phyloP scores from a whole-genome alignment of 2,113 vertebrate species.

The Telmatochromis brachygnathus region DNA sequence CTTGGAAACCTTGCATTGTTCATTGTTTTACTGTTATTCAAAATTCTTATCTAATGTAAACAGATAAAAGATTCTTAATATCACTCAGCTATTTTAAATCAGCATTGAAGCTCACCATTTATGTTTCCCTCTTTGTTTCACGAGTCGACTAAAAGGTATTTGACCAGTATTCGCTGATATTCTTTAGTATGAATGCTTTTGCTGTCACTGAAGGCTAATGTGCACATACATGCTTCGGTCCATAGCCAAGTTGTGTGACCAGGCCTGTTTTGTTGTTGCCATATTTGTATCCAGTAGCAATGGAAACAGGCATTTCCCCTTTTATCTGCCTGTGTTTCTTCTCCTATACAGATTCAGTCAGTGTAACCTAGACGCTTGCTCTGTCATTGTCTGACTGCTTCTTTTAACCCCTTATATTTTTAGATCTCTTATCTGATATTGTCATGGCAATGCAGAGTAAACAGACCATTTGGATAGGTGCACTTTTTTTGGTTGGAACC shows the following conservation, averaged over 20 bases:
- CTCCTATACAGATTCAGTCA: conserved; percentile 32
- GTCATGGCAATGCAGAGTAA: conserved; percentile 64
- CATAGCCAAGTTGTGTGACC: background rate
- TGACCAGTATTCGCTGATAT: background rate
- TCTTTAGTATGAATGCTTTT: background rate
- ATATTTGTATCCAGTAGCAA: conserved; percentile 42
- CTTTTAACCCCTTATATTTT: conserved; percentile 51
- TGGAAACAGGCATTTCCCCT: conserved; percentile 52
- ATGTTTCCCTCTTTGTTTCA: background rate
- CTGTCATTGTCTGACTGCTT: conserved; percentile 36
- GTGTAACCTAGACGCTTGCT: conserved; percentile 52
- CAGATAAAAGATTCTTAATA: conserved; percentile 33
- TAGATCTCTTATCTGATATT: conserved; percentile 66
- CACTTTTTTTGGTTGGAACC: conserved; percentile 32
- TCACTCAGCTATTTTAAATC: conserved; percentile 23
- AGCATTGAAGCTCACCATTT: background rate
- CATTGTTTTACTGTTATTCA: conserved; percentile 44
- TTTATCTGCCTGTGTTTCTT: conserved; percentile 43
- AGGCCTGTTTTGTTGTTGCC: conserved; percentile 20
- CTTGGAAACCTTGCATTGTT: conserved; percentile 40
- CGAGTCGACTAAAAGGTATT: background rate
- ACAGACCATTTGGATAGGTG: conserved; percentile 46
- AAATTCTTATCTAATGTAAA: conserved; percentile 51
- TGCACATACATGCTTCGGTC: background rate
- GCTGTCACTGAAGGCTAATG: background rate